Percentiles rank a stretch among this genome's conserved stretches.
Conservation (phyloP, 2,888 invertebrate genomes). For the Tigriopus californicus region DNA sequence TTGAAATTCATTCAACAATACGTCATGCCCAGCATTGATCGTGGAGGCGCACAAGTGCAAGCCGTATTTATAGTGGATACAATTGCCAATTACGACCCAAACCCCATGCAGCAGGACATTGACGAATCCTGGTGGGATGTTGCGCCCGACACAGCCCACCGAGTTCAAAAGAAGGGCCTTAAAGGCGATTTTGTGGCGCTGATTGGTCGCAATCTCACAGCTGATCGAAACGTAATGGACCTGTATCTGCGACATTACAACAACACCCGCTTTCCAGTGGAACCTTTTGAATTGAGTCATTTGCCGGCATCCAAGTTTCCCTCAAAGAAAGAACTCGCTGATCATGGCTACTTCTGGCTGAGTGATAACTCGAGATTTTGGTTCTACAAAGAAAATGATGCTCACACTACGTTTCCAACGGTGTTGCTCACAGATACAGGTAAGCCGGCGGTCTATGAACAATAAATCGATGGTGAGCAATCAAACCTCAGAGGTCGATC, state of each 20-base stretch:
- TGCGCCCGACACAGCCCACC: slow-evolving; percentile 19
- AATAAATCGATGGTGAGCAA: too few species aligned
- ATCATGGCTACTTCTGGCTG: slow-evolving; percentile 25
- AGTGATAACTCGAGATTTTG: slow-evolving; percentile 27
- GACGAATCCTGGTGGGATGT: slow-evolving; percentile 22
- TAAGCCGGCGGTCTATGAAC: too few species aligned
- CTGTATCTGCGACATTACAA: slow-evolving; percentile 16
- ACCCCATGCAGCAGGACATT: slow-evolving; percentile 23
- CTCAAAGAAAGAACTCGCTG: slow-evolving; percentile 21
- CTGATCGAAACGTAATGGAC: not conserved
- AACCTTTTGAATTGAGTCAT: slow-evolving; percentile 22
- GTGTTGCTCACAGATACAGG: slow-evolving; percentile 27
- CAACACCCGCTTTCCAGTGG: slow-evolving; percentile 21
- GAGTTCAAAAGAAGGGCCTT: slow-evolving; percentile 17
- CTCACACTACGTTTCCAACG: slow-evolving; percentile 23
- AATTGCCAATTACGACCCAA: slow-evolving; percentile 25
- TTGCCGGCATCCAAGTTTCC: slow-evolving; percentile 23
- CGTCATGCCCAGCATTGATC: slow-evolving; percentile 21
- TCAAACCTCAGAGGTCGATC: too few species aligned
- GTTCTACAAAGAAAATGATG: slow-evolving; percentile 24
- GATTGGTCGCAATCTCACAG: slow-evolving; percentile 22
- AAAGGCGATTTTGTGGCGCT: slow-evolving; percentile 26
- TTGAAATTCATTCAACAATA: slow-evolving; percentile 24
- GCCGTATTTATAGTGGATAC: slow-evolving; percentile 27
- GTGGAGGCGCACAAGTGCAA: slow-evolving; percentile 18